Evolutionary conservation across 2,888 invertebrate species (phyloP), one percentile per base, ranked within the genome.

Genomic region (Eumacrocentrus americanus): DNA sequence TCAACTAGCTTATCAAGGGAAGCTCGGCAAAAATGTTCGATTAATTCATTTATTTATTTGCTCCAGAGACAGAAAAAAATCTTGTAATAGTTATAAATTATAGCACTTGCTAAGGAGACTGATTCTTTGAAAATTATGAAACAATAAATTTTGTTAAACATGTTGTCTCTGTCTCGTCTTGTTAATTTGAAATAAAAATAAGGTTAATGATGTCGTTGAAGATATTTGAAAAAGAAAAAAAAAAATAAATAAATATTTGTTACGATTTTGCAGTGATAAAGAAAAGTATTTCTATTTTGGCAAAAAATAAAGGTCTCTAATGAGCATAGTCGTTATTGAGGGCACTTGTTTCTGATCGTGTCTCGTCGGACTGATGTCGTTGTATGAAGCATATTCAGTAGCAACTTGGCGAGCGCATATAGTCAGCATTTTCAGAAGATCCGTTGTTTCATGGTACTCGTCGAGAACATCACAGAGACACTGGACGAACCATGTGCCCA

Each of bases 401-500:
- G 86, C 85, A 35, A 87, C 85, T 62, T 71, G 83, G 71, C 77
- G 82, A 64, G 70, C 69, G 1, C 79, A 80, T 56, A 78, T 75
- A 4, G 86, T 86, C 68, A 87, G 68, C 76, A 87, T 82, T 62
- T 79, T 82, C 34, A 84, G 67, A 3, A 87, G 72, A 72, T 87
- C 87, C 61, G 78, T 78, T 20, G 79, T 76, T n/a, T 70, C 66
- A 18, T 81, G 79, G 65, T 82, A 70, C 63, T 82, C 69, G 56
- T 81, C 76, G 46, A 86, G 65, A 1, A 84, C 81, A 1, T 81
- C 72, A 68, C 84, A 85, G 40, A 87, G 72, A 4, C 84, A 74
- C 68, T 86, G 85, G n/a, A 87, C 79, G 67, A 85, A 87, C 86
- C 86, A 87, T 0, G 86, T 84, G 1, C 86, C 86, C 35, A 82